These are phyloP conservation scores for Xyliphius kryptos DNA, from an alignment of 2,113 vertebrate species.

Conservation along the genomic window DNA sequence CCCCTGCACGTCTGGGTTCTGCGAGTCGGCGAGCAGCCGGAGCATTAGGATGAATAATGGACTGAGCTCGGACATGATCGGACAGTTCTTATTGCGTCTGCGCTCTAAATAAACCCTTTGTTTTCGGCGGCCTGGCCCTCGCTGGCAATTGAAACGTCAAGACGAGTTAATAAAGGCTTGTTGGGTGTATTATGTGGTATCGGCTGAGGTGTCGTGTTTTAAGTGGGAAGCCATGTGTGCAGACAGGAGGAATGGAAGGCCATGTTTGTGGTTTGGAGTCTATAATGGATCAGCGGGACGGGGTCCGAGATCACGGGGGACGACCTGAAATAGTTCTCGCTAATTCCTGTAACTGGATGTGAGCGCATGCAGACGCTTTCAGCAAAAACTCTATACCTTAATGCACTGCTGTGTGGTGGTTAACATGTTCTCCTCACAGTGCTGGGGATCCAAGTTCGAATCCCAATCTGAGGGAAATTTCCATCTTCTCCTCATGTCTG, in stretches of 20 bases:
- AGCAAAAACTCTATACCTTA: background rate
- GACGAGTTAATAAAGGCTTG: constrained; percentile 28
- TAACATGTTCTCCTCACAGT: no score
- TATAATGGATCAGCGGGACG: constrained; percentile 19
- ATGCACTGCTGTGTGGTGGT: no score
- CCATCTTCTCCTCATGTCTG: no score
- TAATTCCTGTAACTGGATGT: constrained; percentile 12
- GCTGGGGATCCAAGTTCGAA: no score
- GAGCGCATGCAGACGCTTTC: background rate
- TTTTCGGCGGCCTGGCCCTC: background rate
- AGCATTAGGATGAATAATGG: no score
- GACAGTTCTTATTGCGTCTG: no score
- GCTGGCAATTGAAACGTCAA: constrained; percentile 20
- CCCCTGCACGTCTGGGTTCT: no score
- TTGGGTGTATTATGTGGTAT: constrained; percentile 29
- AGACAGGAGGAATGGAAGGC: constrained; percentile 3
- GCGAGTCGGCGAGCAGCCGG: no score
- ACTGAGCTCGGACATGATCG: no score
- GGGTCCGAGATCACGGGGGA: constrained; percentile 3
- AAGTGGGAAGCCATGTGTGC: constrained; percentile 15
- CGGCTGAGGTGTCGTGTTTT: constrained; percentile 21
- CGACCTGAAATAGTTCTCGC: constrained; percentile 4
- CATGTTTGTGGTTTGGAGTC: constrained; percentile 10
- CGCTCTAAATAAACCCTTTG: no score
- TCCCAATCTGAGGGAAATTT: no score